Evolutionary conservation across 2,113 vertebrate species (phyloP), one percentile per base, ranked within the genome.

Genomic region (Mobula hypostoma): DNA sequence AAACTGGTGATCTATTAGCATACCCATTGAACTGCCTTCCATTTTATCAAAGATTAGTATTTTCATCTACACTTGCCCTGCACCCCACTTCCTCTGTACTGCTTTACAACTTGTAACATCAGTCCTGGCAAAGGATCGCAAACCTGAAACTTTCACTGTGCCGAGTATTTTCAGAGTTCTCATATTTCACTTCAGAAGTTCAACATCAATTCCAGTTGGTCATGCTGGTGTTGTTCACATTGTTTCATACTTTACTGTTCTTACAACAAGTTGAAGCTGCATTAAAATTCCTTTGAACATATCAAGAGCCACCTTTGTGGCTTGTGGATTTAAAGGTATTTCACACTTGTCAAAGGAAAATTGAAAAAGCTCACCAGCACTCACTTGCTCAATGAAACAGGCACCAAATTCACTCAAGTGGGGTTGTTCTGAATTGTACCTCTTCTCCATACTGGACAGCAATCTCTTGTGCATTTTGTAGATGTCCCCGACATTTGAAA

Each of bases 391-490:
- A 66, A 36, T 6, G 61, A 90, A 90, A 19, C 85, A 90, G n/a
- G 58, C 6, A n/a, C 85, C 85, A 90, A 90, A 68, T n/a, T 68
- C 61, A 66, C 85, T 90, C 85, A 90, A 19, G 5, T 90, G 85
- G 63, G 85, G 61, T 2, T 90, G 5, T 15, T 32, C 21, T 90
- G 17, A 7, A 0, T n/a, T 90, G 61, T 90, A 90, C 6, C 2
- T 66, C 85, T n/a, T 66, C 61, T 90, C 85, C 61, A 90, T 15
- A 3, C n/a, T 7, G 29, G n/a, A 0, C 15, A 90, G 58, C 14
- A 90, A 90, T 90, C 19, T 90, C 61, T 68, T 68, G 15, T 90
- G 85, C n/a, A 17, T 36, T 68, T 90, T 90, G 61, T 90, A 68
- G 32, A 90, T 68, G 1, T 90, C 61, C 85, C 14, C 85, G 29